A percentile compares a stretch with the other conserved stretches of the same genome.
Evolutionary conservation across 2,113 vertebrate genomes (phyloP).

Genomic region (Plecotus auritus): DNA sequence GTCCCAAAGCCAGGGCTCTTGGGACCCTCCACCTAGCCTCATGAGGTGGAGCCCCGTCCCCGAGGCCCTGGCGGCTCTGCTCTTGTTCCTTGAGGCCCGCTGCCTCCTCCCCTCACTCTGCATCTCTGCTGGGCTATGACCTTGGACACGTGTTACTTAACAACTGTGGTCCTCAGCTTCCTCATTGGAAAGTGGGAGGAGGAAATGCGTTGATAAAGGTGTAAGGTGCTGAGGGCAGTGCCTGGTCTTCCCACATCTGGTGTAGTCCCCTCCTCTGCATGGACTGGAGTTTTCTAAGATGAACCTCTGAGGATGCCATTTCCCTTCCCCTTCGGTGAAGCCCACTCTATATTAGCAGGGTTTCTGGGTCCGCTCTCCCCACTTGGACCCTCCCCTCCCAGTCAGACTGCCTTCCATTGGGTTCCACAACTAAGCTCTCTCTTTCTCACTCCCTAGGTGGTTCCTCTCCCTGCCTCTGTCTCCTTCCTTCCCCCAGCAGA

Average conservation of each 20-base stretch:
- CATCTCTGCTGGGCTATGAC: neutral
- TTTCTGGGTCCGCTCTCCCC: neutral
- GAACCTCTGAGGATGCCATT: neutral
- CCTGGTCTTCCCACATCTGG: neutral
- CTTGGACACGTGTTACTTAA: neutral
- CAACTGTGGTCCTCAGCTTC: neutral
- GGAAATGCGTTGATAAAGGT: no score
- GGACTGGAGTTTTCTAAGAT: neutral
- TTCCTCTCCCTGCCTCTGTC: neutral
- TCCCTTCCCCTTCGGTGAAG: neutral
- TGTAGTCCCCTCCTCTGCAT: neutral
- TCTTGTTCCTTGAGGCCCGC: neutral
- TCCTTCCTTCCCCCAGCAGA: neutral
- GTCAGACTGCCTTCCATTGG: neutral
- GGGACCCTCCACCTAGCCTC: neutral
- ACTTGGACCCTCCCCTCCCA: rapidly evolving
- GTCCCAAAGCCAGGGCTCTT: neutral
- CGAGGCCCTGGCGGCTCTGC: neutral
- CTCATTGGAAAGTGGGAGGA: neutral
- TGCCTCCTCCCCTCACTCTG: neutral
- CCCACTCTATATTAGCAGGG: neutral
- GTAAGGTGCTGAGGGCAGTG: neutral
- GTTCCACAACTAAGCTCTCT: neutral
- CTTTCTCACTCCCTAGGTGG: neutral
- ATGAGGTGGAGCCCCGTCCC: rapidly evolving